Evolutionary conservation across 2,888 invertebrate genomes (phyloP), one percentile per base, ranked within the genome.

Genomic region (Brachypterus glaber): DNA sequence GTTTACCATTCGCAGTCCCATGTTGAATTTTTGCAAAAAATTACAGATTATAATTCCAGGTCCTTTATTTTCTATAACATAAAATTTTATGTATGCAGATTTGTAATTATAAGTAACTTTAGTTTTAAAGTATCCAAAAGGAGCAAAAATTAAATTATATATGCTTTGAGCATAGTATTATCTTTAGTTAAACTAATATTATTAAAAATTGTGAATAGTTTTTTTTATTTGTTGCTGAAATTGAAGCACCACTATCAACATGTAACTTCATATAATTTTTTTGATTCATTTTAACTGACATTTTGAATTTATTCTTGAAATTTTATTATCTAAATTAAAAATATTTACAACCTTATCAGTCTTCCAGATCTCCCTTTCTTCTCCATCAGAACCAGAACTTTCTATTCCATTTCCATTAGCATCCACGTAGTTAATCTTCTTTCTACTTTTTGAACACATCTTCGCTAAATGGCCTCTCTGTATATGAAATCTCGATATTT

Each of bases 21-120:
- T n/a, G n/a, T 29, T 11, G 12, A 29, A 29, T 11, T 5, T 5
- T 29, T 29, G 11, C 12, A n/a, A 7, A 4, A 4, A 29, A 29
- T n/a, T 11, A 29, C 29, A 13, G 9, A n/a, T 13, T 4, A 29
- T 5, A n/a, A 29, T 29, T 4, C 9, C 9, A n/a, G 29, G 29
- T 29, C 29, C 29, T 29, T 13, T 13, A 11, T 29, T 29, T 11
- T 29, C 29, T 29, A 29, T n/a, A n/a, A 29, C 29, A 29, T 29
- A 29, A n/a, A 29, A 29, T 7, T n/a, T 5, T 5, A 16, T 31
- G 4, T 11, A 4, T 5, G 5, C 12, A 29, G 9, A 29, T 11
- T n/a, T 11, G 12, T 13, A n/a, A 29, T 29, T 29, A 5, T n/a
- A 29, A 4, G 4, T 5, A 7, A 29, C 12, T 29, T 29, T 13